Percentiles rank a stretch among this genome's conserved stretches.
phyloP scores from a whole-genome alignment of 2,888 invertebrate genomes.

The Balanococcus diminutus region DNA sequence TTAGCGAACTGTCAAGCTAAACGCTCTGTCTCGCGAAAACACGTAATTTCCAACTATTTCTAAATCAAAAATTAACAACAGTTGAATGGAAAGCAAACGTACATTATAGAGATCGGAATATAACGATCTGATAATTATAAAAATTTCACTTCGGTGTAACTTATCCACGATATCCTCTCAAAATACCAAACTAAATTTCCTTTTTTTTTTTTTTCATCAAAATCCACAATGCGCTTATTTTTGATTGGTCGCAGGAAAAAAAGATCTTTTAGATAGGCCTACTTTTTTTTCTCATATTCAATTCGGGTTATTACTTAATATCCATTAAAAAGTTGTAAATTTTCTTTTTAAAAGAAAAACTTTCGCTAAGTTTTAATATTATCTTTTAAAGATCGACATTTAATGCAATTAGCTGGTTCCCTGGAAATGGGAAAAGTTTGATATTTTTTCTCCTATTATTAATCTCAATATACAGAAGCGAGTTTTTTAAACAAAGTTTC shows the following conservation, averaged over 20 bases:
- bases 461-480: neutral
- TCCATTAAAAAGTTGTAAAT: constrained; percentile 40
- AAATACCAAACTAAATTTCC: neutral
- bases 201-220: neutral
- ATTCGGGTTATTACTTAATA: constrained; percentile 34
- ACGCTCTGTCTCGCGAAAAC: neutral
- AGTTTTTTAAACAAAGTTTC: constrained; percentile 19
- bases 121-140: neutral
- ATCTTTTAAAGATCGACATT: constrained; percentile 39
- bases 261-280: neutral
- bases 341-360: constrained; percentile 11
- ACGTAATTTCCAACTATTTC: neutral
- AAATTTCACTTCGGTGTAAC: neutral
- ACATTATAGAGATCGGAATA: neutral
- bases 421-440: constrained; percentile 34
- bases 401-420: constrained; percentile 28
- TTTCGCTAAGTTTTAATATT: constrained; percentile 3
- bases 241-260: neutral
- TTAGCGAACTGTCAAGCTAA: constrained; percentile 11
- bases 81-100: neutral
- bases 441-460: constrained; percentile 8
- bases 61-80: neutral
- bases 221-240: neutral
- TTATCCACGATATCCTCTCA: neutral
- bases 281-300: constrained; percentile 8